Base-by-base conservation (phyloP, 1,140 invertebrate species). In the Dreissena rostriformis region DNA sequence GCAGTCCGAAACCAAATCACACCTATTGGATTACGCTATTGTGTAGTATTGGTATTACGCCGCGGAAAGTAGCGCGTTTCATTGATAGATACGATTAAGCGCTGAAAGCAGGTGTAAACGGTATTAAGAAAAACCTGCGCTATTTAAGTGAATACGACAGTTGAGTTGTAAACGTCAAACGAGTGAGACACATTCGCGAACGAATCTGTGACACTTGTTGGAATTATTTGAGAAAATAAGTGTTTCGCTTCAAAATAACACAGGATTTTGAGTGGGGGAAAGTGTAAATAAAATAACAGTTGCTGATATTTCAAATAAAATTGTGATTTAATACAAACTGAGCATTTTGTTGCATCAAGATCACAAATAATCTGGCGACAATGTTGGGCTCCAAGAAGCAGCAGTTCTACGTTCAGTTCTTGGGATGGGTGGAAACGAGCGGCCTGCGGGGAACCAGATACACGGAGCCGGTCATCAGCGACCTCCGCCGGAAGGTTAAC, bases 391-490 rank as follows among this genome's bases (percentile, higher is more conserved):
- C 85, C 49, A 98, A 98, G 94, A 98, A 98, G 93, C 97, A 97
- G 67, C 98, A 98, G 52, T 99, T 98, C 94, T 99, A 99, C 94
- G 98, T 99, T 67, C 98, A 98, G 97, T 99, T 99, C 94, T 95
- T 99, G 87, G 98, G 98, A 26, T 98, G 98, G 87, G 97, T 98
- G 94, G 98, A 99, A 94, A 97, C 97, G 51, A 96, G 97, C 88
- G 98, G 97, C 19, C 95, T 99, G 83, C 95, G 97, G 17, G 97
- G 98, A 68, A 94, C 95, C 15, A 95, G 96, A 86, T 97, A 96
- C 88, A 96, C 97, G 1, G 93, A 96, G 39, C 97, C 97, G 0
- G 97, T 97, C 57, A 96, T 99, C 87, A 95, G 96, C 78, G 96
- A 97, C 88, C 94, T 99, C 80, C 95, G 98, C 83, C 96, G 97